phyloP scores from a whole-genome alignment of 2,888 invertebrate species.

The Melinopterus prodromus region DNA sequence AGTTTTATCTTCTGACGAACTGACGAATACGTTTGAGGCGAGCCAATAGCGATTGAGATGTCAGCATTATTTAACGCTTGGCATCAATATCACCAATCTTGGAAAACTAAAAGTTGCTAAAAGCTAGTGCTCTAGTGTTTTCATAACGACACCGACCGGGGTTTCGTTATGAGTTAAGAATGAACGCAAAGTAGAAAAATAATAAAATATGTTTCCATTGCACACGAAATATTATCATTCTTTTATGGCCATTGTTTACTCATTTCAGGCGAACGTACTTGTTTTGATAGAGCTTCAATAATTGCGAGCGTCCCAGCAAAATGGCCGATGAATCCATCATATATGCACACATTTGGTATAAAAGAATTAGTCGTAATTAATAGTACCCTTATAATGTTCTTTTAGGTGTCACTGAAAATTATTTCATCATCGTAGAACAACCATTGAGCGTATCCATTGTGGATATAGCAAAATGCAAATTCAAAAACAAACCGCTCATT shows the following conservation, averaged over 20 bases:
- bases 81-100: too few species aligned
- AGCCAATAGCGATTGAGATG: too few species aligned
- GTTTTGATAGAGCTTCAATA: constrained; percentile 40
- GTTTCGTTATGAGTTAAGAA: too few species aligned
- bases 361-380: not conserved
- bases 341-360: constrained; percentile 89
- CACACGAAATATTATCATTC: not conserved
- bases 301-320: constrained; percentile 77
- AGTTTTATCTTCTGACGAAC: too few species aligned
- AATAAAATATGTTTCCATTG: too few species aligned
- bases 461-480: constrained; percentile 66
- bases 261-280: constrained; percentile 40
- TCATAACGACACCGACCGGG: too few species aligned
- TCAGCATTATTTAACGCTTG: too few species aligned
- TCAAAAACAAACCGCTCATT: constrained; percentile 72
- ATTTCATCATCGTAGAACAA: constrained; percentile 89
- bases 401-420: constrained; percentile 80
- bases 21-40: too few species aligned
- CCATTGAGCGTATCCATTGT: constrained; percentile 79
- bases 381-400: constrained; percentile 25
- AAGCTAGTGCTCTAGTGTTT: too few species aligned
- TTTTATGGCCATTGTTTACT: constrained; percentile 7
- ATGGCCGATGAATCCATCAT: constrained; percentile 84
- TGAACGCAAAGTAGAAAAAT: too few species aligned
- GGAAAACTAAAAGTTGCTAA: too few species aligned